Evolutionary conservation across 2,113 vertebrate species (phyloP).

Genomic region (Lates calcarifer): DNA sequence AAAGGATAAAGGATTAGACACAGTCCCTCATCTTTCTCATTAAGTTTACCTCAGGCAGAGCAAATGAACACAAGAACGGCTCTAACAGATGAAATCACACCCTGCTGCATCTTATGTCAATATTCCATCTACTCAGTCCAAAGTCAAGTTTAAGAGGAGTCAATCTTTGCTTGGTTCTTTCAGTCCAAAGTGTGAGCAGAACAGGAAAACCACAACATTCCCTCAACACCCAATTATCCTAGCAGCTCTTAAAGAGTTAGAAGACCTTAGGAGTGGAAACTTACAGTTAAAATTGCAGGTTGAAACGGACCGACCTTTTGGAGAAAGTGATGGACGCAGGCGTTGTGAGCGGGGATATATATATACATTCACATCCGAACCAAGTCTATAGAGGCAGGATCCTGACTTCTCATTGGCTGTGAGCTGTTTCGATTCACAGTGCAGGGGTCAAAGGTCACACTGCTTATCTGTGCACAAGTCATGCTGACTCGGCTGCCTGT

Average conservation of each 20-base stretch:
- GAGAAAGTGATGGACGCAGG: constrained; percentile 66
- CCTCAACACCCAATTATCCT: constrained; percentile 38
- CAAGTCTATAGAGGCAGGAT: constrained; percentile 36
- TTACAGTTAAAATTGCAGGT: constrained; percentile 72
- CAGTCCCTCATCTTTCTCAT: not conserved
- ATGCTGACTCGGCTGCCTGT: constrained; percentile 82
- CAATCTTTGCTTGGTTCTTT: constrained; percentile 24
- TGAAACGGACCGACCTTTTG: constrained; percentile 58
- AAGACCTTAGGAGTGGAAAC: constrained; percentile 57
- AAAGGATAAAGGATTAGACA: not conserved
- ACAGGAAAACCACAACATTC: constrained; percentile 35
- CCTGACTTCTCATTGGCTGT: constrained; percentile 76
- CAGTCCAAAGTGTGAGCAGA: constrained; percentile 16
- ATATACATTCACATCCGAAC: constrained; percentile 79
- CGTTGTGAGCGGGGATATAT: constrained; percentile 74
- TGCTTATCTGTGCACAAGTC: constrained; percentile 62
- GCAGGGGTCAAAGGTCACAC: constrained; percentile 68
- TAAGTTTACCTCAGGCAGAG: not conserved
- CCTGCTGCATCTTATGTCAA: constrained; percentile 29
- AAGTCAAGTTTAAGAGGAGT: constrained; percentile 18
- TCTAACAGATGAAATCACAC: constrained; percentile 4
- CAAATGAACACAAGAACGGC: not conserved
- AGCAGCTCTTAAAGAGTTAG: constrained; percentile 22
- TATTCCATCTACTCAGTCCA: constrained; percentile 31
- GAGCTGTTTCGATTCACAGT: constrained; percentile 57